Base-by-base conservation (phyloP, 2,797 vertebrate genomes). In the Schizopygopsis pylzovi region DNA sequence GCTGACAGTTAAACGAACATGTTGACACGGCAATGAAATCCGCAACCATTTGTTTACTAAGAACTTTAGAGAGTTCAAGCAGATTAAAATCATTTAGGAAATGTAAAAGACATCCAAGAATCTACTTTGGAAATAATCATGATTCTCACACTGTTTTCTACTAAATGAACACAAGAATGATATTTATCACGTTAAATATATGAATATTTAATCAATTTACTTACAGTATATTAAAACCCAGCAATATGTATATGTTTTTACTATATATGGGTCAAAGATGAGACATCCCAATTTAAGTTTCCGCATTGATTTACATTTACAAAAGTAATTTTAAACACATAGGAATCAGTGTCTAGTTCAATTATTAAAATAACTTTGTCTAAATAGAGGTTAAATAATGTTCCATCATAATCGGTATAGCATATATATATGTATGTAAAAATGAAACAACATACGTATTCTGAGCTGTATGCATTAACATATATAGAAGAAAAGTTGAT, bases 1-100 rank as follows among this genome's bases (percentile, higher is more conserved):
- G 39, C 65, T 79, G 75, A 79, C 75, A 78, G 47, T 68, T 78
- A 68, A 84, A 78, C 1, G 73, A 77, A 79, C 75, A 79, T 37
- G 63, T 45, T 85, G 49, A 79, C 73, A 68, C 61, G n/a, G 49
- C 25, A 72, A n/a, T 39, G 59, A 71, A 22, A 59, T 78, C 41
- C 22, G 61, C 41, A 37, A 45, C 25, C 25, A 56, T 70, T 78
- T 84, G 75, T 79, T 79, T 72, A 56, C 76, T 25, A 71, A 59
- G 15, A 71, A 70, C 63, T 84, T 39, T 5, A 43, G 80, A 18
- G 20, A 54, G 70, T 52, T 52, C 61, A 10, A 68, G 79, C 49
- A 49, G 25, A 52, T 78, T 59, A 4, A 10, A n/a, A 59, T 41
- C 37, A 78, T 78, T 78, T 16, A 56, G 52, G n/a, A 54, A 18